Conservation (phyloP, 2,888 invertebrate genomes). For the Perizoma flavofasciatum region DNA sequence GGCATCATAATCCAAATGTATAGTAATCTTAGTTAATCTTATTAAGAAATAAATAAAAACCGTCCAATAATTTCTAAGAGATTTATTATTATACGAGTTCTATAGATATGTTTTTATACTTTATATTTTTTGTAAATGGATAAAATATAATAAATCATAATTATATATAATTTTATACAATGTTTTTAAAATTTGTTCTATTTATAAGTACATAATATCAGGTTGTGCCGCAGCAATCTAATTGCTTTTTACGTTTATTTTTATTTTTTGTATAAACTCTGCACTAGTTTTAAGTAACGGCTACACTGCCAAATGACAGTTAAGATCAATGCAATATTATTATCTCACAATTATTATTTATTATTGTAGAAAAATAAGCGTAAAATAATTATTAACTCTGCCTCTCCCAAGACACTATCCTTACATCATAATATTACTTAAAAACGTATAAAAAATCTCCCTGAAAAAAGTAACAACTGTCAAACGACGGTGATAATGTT, state of each 20-base stretch:
- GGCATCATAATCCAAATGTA: conserved; percentile 71
- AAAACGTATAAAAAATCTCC: too few relatives aligned
- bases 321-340: conserved; percentile 33
- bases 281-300: conserved; percentile 31
- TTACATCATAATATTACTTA: too few relatives aligned
- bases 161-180: conserved; percentile 41
- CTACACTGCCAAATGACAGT: conserved; percentile 34
- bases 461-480: too few relatives aligned
- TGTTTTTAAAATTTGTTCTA: conserved; percentile 31
- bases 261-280: conserved; percentile 48
- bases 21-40: conserved; percentile 54
- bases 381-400: conserved; percentile 3
- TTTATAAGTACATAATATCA: conserved; percentile 48
- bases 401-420: background rate
- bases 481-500: too few relatives aligned
- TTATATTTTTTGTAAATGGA: conserved; percentile 52
- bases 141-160: conserved; percentile 27
- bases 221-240: conserved; percentile 75
- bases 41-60: conserved; percentile 52
- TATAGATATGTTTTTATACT: conserved; percentile 45
- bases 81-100: conserved; percentile 49
- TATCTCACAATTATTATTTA: conserved; percentile 15
- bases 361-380: conserved; percentile 7
- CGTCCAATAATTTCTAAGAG: conserved; percentile 55
- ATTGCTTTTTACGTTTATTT: conserved; percentile 63